Conservation (phyloP, 2,888 invertebrate species). For the Notocelia uddmanniana region DNA sequence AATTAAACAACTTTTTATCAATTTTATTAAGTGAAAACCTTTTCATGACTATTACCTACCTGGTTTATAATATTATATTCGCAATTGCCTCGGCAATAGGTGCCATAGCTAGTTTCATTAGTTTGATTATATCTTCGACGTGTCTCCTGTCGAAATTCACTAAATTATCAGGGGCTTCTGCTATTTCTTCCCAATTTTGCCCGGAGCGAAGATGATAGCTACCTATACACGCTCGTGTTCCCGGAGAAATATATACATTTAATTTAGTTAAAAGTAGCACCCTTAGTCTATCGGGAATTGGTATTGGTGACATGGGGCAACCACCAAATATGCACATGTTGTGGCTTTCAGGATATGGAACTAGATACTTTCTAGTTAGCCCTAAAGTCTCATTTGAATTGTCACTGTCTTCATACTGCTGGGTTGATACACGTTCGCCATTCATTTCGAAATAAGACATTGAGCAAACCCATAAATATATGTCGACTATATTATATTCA, state of each 20-base stretch:
- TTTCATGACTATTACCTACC: conserved; percentile 4
- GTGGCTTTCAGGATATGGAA: conserved; percentile 1
- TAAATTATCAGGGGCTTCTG: conserved; percentile 22
- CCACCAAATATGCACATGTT: conserved; percentile 1
- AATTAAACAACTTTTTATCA: conserved; percentile 1
- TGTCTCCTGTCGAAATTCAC: conserved; percentile 22
- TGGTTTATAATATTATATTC: neutral
- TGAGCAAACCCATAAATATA: conserved; percentile 14
- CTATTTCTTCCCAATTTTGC: conserved; percentile 13
- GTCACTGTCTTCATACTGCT: conserved; percentile 5
- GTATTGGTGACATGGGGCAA: conserved; percentile 1
- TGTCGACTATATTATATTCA: conserved; percentile 9
- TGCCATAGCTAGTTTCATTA: conserved; percentile 7
- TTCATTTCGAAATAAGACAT: conserved; percentile 14
- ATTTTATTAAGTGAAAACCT: conserved; percentile 7
- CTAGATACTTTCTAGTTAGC: conserved; percentile 5
- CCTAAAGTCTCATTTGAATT: conserved; percentile 5
- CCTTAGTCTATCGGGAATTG: conserved; percentile 14
- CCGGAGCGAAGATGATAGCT: conserved; percentile 19
- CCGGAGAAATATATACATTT: conserved; percentile 23
- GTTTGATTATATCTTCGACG: conserved; percentile 16
- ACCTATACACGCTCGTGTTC: conserved; percentile 28
- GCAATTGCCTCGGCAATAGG: neutral
- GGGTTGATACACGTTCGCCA: conserved; percentile 9
- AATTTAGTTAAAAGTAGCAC: conserved; percentile 21